Conservation (phyloP, 2,888 invertebrate genomes). For the Trissolcus brochymenae region DNA sequence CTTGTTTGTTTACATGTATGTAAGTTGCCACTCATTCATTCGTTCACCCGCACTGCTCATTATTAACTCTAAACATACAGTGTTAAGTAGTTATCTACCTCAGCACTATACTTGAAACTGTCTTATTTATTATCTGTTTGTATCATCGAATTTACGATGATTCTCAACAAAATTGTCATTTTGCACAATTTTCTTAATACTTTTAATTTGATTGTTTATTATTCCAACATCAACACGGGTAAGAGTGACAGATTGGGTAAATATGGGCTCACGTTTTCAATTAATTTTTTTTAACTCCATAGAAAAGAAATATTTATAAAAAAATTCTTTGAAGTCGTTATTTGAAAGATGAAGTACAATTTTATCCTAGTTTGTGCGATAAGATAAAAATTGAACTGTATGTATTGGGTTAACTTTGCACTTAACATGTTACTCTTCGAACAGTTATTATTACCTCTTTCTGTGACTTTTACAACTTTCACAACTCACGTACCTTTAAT, state of each 20-base stretch:
- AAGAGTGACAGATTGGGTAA: too few relatives aligned
- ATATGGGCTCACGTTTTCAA: too few relatives aligned
- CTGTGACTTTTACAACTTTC: neutral
- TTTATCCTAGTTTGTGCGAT: too few relatives aligned
- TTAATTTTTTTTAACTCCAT: too few relatives aligned
- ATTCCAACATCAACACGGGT: too few relatives aligned
- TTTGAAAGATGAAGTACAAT: too few relatives aligned
- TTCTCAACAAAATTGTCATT: neutral
- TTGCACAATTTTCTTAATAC: neutral
- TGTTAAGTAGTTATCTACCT: constrained; percentile 11
- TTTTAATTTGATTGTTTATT: too few relatives aligned
- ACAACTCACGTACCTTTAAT: neutral
- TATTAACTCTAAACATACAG: constrained; percentile 68
- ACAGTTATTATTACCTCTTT: constrained; percentile 20
- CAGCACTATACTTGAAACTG: too few relatives aligned
- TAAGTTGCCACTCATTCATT: constrained; percentile 69
- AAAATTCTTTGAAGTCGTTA: too few relatives aligned
- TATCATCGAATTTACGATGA: neutral
- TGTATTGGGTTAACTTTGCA: constrained; percentile 53
- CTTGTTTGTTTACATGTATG: constrained; percentile 75
- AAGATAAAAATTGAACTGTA: too few relatives aligned
- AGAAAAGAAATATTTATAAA: too few relatives aligned
- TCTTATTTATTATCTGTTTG: neutral
- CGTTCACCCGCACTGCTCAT: constrained; percentile 64
- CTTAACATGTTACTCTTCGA: constrained; percentile 57